phyloP scores from a whole-genome alignment of 2,113 vertebrate genomes.

The Nymphicus hollandicus region DNA sequence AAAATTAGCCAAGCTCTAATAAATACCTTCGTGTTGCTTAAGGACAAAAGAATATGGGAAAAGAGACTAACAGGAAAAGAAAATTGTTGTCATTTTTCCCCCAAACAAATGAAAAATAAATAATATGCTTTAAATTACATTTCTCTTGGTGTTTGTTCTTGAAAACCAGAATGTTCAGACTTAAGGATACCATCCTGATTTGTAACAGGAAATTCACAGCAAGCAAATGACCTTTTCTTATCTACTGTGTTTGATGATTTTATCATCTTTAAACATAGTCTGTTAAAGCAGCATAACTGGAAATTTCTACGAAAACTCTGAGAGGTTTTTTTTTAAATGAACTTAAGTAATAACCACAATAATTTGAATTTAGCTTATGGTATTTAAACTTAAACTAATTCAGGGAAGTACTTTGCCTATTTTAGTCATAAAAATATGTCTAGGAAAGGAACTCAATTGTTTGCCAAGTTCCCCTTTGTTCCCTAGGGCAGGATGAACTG shows the following conservation, averaged over 20 bases:
- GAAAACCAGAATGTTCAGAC: neutral
- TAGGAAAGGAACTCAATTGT: neutral
- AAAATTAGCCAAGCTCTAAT: neutral
- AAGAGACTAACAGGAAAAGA: neutral
- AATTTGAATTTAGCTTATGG: neutral
- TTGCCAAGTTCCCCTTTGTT: neutral
- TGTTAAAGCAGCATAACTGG: neutral
- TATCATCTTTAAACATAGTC: neutral
- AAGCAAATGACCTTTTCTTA: neutral
- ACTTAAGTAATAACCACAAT: neutral
- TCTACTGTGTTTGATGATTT: neutral
- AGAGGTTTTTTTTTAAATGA: neutral
- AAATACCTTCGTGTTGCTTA: neutral
- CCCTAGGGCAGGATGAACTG: neutral
- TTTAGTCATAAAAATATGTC: neutral
- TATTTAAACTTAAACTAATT: neutral
- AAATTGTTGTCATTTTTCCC: neutral
- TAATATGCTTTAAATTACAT: neutral
- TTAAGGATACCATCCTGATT: neutral
- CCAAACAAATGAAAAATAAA: neutral
- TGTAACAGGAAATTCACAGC: neutral
- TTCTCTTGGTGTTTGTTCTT: neutral
- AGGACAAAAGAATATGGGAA: neutral
- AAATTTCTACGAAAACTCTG: neutral
- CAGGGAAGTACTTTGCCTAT: neutral